Conservation (phyloP, 2,113 vertebrate species). For the Solea solea region DNA sequence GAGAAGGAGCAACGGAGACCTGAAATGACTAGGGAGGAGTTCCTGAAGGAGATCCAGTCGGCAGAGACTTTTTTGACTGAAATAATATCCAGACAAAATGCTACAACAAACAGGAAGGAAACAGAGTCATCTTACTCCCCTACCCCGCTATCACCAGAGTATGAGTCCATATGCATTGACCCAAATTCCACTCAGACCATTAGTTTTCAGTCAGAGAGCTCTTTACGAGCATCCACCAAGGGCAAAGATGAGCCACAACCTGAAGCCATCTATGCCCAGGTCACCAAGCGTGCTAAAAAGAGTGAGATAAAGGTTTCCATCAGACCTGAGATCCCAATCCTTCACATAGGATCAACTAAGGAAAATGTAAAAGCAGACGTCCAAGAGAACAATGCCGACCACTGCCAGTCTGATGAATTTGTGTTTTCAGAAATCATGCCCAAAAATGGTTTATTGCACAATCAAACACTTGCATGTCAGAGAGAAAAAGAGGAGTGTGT, state of each 20-base stretch:
- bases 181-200: constrained; percentile 79
- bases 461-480: constrained; percentile 59
- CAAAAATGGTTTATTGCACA: constrained; percentile 76
- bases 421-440: constrained; percentile 78
- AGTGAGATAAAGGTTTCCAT: constrained; percentile 81
- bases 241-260: constrained; percentile 70
- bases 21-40: constrained; percentile 81
- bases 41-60: constrained; percentile 82
- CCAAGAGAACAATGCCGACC: constrained; percentile 46
- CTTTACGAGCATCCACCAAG: constrained; percentile 61
- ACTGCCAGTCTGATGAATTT: constrained; percentile 68
- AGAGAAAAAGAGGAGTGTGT: constrained; percentile 23
- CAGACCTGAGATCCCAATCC: constrained; percentile 80
- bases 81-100: constrained; percentile 81
- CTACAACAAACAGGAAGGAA: constrained; percentile 60
- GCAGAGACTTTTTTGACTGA: constrained; percentile 85
- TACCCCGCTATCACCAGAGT: constrained; percentile 79
- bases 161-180: constrained; percentile 82
- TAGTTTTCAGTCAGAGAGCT: constrained; percentile 77
- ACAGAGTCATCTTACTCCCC: constrained; percentile 60
- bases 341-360: constrained; percentile 80
- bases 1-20: constrained; percentile 55
- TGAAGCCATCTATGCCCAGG: constrained; percentile 85
- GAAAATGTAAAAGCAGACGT: constrained; percentile 48
- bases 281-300: constrained; percentile 83